Evolutionary conservation across 2,888 invertebrate genomes (phyloP).

Genomic region (Alloscopus bannaensis): DNA sequence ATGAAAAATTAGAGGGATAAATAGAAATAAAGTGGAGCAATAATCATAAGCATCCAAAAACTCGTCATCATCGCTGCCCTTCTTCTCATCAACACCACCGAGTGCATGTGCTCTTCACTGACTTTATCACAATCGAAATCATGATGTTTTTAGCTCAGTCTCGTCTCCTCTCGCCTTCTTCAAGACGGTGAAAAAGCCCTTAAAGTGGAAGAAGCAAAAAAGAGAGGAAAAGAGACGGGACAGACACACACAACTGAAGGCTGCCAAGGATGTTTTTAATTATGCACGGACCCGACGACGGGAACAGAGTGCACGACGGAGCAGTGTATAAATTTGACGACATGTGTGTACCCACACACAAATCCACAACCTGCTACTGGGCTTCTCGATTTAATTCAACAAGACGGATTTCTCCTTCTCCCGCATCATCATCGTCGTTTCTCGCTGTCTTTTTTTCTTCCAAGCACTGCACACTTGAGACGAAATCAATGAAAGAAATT

Average conservation of each 20-base stretch:
- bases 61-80: constrained; percentile 62
- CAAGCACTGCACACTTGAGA: constrained; percentile 1
- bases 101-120: background rate
- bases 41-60: constrained; percentile 62
- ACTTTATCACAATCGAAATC: constrained; percentile 6
- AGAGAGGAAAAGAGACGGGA: background rate
- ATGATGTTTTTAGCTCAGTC: background rate
- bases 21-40: constrained; percentile 50
- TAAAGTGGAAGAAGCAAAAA: background rate
- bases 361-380: constrained; percentile 27
- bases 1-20: background rate
- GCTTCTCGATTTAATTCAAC: constrained; percentile 47
- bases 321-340: background rate
- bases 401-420: too few species aligned
- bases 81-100: constrained; percentile 41
- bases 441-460: background rate
- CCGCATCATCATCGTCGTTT: background rate
- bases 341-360: background rate
- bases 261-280: constrained; percentile 74
- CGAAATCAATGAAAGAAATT: constrained; percentile 73
- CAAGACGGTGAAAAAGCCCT: too few species aligned
- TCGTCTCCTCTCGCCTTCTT: constrained; percentile 14
- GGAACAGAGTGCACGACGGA: constrained; percentile 16
- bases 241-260: constrained; percentile 11
- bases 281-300: constrained; percentile 71